phyloP scores from a whole-genome alignment of 92 coral and sea anemone genomes.

The Pocillopora grandis region DNA sequence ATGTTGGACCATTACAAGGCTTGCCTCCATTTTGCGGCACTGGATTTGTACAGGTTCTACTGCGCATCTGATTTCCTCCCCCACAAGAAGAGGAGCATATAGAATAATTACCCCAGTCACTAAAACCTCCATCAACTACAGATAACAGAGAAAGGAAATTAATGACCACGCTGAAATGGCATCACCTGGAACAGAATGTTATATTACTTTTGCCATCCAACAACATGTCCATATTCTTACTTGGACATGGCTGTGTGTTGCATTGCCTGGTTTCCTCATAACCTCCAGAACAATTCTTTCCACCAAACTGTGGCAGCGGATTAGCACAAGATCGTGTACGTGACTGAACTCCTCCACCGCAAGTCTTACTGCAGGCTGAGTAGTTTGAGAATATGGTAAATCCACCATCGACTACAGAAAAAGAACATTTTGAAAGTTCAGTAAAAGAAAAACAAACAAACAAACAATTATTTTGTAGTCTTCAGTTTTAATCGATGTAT shows the following conservation, averaged over 20 bases:
- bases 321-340: constrained; percentile 87
- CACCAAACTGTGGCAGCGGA: constrained; percentile 88
- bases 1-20: constrained; percentile 67
- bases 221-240: constrained; percentile 31
- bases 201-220: neutral
- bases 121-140: constrained; percentile 86
- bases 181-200: neutral
- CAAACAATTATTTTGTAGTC: neutral
- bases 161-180: neutral
- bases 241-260: constrained; percentile 92
- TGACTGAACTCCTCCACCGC: constrained; percentile 85
- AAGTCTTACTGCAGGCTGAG: constrained; percentile 89
- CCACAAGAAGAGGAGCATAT: constrained; percentile 70
- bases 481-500: too few species aligned
- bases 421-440: neutral
- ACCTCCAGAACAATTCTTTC: constrained; percentile 87
- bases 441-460: neutral
- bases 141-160: neutral
- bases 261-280: constrained; percentile 71
- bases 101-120: constrained; percentile 87
- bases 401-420: constrained; percentile 82
- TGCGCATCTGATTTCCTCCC: constrained; percentile 75
- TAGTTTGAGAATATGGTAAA: constrained; percentile 81
- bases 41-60: constrained; percentile 82
- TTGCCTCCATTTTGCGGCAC: constrained; percentile 77